phyloP scores from a whole-genome alignment of 2,797 vertebrate genomes.

The Enteromius mattozi region DNA sequence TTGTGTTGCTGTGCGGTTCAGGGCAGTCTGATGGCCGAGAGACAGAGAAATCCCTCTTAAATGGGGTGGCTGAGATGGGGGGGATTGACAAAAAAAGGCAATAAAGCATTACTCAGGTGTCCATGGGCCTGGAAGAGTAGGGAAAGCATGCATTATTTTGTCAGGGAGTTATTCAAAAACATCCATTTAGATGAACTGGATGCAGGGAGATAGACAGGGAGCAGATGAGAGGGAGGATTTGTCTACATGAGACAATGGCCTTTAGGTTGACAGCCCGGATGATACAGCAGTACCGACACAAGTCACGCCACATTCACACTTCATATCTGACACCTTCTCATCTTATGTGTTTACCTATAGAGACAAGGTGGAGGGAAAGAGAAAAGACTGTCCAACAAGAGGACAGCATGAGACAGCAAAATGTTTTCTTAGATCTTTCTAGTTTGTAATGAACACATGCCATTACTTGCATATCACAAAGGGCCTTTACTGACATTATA shows the following conservation, averaged over 20 bases:
- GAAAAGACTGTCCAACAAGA: background rate
- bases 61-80: constrained; percentile 40
- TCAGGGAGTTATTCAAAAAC: constrained; percentile 58
- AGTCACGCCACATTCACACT: constrained; percentile 1
- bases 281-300: background rate
- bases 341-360: background rate
- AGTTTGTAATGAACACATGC: background rate
- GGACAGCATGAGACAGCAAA: background rate
- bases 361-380: background rate
- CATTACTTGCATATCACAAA: background rate
- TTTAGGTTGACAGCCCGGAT: constrained; percentile 24
- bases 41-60: constrained; percentile 58
- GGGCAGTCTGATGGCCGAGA: constrained; percentile 35
- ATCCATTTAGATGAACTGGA: constrained; percentile 51
- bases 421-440: background rate
- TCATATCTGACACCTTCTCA: background rate
- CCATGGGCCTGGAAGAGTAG: constrained; percentile 44
- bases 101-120: constrained; percentile 60
- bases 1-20: constrained; percentile 25
- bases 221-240: constrained; percentile 51
- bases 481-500: background rate
- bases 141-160: constrained; percentile 57
- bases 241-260: constrained; percentile 36
- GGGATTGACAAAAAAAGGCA: constrained; percentile 59
- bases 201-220: constrained; percentile 34